Percentiles rank a stretch among this genome's conserved stretches.
These are phyloP conservation scores for Hylia prasina DNA, from an alignment of 2,113 vertebrate species.

Conservation along the genomic window DNA sequence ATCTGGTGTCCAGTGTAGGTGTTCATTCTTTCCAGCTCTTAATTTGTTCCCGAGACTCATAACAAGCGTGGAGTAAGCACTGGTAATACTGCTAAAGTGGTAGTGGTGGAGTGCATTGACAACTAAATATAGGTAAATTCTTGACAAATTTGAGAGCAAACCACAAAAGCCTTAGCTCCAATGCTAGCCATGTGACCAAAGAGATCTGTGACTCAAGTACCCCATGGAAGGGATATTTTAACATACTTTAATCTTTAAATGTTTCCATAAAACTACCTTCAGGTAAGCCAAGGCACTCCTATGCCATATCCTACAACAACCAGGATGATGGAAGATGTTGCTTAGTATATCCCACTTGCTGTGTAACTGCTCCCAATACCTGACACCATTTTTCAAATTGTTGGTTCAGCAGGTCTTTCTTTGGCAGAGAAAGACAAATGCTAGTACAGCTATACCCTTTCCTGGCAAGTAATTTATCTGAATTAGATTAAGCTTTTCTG, in stretches of 20 bases:
- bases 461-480: not conserved
- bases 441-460: not conserved
- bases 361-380: not conserved
- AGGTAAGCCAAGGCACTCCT: not conserved
- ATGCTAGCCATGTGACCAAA: not conserved
- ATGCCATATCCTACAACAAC: not conserved
- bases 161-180: not conserved
- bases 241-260: not conserved
- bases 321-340: not conserved
- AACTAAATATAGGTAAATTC: not conserved
- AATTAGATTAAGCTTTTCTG: constrained; percentile 11
- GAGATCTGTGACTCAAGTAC: not conserved
- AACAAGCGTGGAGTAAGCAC: too few relatives aligned
- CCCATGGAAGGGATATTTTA: not conserved
- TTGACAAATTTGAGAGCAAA: not conserved
- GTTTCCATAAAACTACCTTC: not conserved
- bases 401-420: not conserved
- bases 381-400: not conserved
- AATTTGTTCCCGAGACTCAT: not conserved
- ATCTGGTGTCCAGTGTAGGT: not conserved
- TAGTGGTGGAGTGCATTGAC: not conserved
- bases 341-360: not conserved
- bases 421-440: not conserved
- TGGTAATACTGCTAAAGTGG: not conserved
- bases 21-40: too few relatives aligned